Evolutionary conservation across 2,888 invertebrate species (phyloP).

Genomic region (Agriopis leucophaearia): DNA sequence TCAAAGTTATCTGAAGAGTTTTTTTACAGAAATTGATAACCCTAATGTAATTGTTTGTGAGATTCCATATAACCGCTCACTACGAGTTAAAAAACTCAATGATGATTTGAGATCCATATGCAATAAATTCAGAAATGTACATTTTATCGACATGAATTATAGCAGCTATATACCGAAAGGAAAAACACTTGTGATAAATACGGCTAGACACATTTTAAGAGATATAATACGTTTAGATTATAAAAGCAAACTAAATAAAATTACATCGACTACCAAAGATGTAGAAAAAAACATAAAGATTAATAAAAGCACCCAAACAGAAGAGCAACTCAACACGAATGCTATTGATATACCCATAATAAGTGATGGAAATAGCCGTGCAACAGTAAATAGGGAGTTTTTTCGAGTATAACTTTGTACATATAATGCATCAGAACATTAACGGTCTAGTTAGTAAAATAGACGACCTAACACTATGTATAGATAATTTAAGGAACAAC

Average conservation of each 20-base stretch:
- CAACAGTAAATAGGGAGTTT: background rate
- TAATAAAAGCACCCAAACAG: background rate
- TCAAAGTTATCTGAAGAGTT: background rate
- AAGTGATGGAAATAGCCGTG: no score
- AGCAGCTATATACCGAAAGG: background rate
- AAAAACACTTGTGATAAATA: background rate
- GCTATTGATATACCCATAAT: background rate
- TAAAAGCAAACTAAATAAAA: background rate
- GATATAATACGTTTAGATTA: background rate
- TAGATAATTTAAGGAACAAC: background rate
- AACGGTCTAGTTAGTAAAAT: background rate
- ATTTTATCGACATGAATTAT: background rate
- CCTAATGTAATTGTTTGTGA: background rate
- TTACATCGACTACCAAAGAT: background rate
- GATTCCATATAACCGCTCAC: background rate
- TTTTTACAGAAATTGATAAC: background rate
- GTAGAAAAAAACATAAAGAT: background rate
- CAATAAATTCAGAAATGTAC: background rate
- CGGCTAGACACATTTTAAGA: background rate
- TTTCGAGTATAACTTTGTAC: background rate
- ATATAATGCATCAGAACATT: background rate
- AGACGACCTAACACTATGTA: background rate
- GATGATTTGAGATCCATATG: background rate
- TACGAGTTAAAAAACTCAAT: background rate
- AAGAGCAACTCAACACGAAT: background rate